Percentiles rank a stretch among this genome's conserved stretches.
Evolutionary conservation across 2,113 vertebrate species (phyloP).

Genomic region (Urocitellus parryii): DNA sequence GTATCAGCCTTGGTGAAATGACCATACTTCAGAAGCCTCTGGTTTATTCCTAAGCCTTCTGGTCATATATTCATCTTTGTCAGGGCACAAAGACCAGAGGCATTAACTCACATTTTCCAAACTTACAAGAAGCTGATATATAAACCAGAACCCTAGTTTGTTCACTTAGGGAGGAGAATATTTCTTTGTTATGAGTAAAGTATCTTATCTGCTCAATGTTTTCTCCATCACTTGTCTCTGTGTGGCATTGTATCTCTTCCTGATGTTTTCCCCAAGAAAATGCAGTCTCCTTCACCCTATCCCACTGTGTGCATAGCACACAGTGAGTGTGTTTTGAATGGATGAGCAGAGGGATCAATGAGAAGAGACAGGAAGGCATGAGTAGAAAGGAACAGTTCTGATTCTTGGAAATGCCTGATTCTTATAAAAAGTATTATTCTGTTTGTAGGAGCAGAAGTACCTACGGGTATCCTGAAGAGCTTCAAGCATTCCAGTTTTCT

Average conservation of each 20-base stretch:
- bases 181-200: background rate
- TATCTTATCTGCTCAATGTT: background rate
- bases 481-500: background rate
- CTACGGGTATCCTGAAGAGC: background rate
- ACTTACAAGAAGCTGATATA: background rate
- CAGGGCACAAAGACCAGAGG: background rate
- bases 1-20: background rate
- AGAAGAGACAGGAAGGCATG: background rate
- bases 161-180: background rate
- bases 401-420: background rate
- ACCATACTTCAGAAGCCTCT: background rate
- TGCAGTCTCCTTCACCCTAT: background rate
- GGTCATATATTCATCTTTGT: background rate
- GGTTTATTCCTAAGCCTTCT: background rate
- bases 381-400: background rate
- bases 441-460: background rate
- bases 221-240: background rate
- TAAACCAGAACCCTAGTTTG: background rate
- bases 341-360: background rate
- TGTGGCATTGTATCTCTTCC: background rate
- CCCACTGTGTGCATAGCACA: background rate
- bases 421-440: background rate
- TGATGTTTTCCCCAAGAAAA: background rate
- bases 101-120: background rate
- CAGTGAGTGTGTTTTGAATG: background rate